Base-by-base conservation (phyloP, 2,797 vertebrate species). In the Pseudopleuronectes americanus region DNA sequence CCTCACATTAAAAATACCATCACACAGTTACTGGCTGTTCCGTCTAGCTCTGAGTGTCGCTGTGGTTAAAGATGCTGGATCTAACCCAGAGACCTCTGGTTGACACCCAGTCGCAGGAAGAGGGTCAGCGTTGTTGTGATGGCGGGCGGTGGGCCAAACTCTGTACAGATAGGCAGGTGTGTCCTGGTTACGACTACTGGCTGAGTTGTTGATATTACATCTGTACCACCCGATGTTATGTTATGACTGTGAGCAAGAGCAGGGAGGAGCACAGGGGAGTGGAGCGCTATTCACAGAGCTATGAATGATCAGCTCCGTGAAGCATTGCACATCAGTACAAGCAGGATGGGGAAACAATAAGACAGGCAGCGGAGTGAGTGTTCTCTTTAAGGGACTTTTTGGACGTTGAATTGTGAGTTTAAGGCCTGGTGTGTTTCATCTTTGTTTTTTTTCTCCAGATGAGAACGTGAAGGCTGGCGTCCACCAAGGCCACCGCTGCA, bases 381-480 rank as follows among this genome's bases (percentile, higher is more conserved):
- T 81, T 58, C 45, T 78, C 57, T 47, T 49, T 76, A 56, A 14
- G 54, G 54, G 60, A 60, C 64, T 36, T 55, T 56, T 64, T 13
- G 19, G 53, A n/a, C n/a, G 2, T 41, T 51, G 43, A 45, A 16
- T 8, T 19, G 43, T 45, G 43, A 3, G 14, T 17, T 45, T 45
- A 19, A 45, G 59, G 6, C 24, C 57, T 55, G 21, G 38, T 55
- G 22, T 68, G 23, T 76, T 66, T 57, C 53, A 38, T 38, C 36
- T 1, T 19, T 16, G 43, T 70, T 13, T 14, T 10, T 10, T 4
- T 70, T 61, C 56, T 53, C 28, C 91, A 99, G 98, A 96, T 99
- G 97, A 97, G 93, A 92, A 88, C 83, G 93, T 96, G 95, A 97
- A 98, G 96, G 88, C 94, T 94, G 92, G 92, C 92, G 88, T 92